These are phyloP conservation scores for Drosophila mayri DNA, from an alignment of 1,140 invertebrate species.

Conservation along the genomic window DNA sequence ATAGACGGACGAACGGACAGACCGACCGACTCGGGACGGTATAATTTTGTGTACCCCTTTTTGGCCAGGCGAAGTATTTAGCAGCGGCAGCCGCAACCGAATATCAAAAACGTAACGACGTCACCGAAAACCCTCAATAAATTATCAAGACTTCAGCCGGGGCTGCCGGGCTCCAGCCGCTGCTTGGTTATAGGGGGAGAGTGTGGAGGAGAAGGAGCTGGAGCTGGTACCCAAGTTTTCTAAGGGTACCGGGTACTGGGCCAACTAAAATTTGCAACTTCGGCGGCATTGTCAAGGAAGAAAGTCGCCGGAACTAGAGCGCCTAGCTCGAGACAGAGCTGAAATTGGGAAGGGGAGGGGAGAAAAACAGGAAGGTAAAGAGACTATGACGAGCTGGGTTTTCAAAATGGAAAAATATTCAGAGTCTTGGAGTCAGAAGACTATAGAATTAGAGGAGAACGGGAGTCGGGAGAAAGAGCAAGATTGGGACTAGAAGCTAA, in stretches of 20 bases:
- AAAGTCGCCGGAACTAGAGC: slow-evolving; percentile 73
- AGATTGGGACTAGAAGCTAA: neutral
- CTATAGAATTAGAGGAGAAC: neutral
- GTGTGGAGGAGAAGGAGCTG: neutral
- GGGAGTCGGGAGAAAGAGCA: neutral
- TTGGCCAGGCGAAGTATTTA: slow-evolving; percentile 71
- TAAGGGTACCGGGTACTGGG: slow-evolving; percentile 19
- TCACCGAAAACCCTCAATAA: slow-evolving; percentile 80
- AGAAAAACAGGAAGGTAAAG: neutral
- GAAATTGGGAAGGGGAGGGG: too few relatives aligned
- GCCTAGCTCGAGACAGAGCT: slow-evolving; percentile 48
- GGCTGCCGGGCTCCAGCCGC: slow-evolving; percentile 19
- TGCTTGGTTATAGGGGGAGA: neutral
- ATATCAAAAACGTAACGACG: slow-evolving; percentile 81
- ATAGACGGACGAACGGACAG: slow-evolving; percentile 8
- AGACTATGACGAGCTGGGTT: neutral
- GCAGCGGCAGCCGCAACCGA: slow-evolving; percentile 78
- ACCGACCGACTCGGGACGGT: slow-evolving; percentile 50
- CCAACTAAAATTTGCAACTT: slow-evolving; percentile 58
- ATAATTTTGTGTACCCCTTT: slow-evolving; percentile 78
- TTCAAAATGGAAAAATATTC: neutral
- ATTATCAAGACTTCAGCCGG: slow-evolving; percentile 66
- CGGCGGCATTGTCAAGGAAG: slow-evolving; percentile 53
- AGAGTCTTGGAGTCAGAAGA: neutral
- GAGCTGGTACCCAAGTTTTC: neutral